Base-by-base conservation (phyloP, 2,888 invertebrate species). In the Drosophila mimica region DNA sequence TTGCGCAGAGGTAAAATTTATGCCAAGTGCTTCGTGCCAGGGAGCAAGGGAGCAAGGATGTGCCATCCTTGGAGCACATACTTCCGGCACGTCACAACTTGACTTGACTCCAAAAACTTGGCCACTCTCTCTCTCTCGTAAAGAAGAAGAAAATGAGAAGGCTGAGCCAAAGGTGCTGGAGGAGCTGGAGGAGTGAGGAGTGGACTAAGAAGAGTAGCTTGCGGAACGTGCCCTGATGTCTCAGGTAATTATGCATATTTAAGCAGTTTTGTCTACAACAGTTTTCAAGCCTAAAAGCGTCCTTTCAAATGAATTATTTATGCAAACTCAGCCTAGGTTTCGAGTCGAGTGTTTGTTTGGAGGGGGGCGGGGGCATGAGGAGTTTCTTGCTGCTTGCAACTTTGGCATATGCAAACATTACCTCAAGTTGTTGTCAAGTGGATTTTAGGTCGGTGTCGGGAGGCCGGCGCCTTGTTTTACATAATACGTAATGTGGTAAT, bases 171-270 rank as follows among this genome's bases (percentile, higher is more conserved):
- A 3, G 40, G 8, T 15, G 30, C 13, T 5, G 6, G 13, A 30
- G 40, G 8, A 20, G 30, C 13, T 5, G 6, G 13, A 30, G 56
- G 7, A 38, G 20, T 43, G 43, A 43, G 1, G 2, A 8, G 46
- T 46, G 8, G 15, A 46, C 46, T 28, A 25, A 46, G 51, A 30
- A 13, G 30, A 51, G 57, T 31, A 31, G 57, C 40, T 30, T 40
- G 17, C 57, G 36, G 58, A 58, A 43, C 83, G 70, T 69, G 30
- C 53, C 58, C 77, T 59, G 70, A 74, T 75, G 89, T 81, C 79
- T 77, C 80, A 92, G 91, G 92, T 91, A 91, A 91, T 91, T 91
- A 91, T 92, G 92, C 91, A 91, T 92, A 91, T 91, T 91, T 91
- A 91, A 91, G 86, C 84, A 91, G 91, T 91, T 84, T 86, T 90